Conservation (phyloP, 2,797 vertebrate species). For the Galagoides demidoff region DNA sequence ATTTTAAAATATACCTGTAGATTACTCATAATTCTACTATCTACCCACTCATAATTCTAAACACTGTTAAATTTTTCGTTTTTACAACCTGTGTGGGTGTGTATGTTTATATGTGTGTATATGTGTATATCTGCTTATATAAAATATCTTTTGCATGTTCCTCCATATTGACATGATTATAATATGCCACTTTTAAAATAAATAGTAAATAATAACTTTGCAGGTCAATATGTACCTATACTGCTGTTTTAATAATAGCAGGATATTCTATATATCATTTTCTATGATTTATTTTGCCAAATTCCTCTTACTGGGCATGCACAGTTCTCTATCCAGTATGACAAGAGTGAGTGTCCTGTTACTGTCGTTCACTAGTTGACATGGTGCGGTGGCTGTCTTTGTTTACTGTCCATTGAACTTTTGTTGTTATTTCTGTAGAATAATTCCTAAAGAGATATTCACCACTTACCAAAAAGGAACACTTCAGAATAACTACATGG, state of each 20-base stretch:
- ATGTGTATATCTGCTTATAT: background rate
- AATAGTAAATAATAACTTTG: background rate
- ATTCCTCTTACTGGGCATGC: background rate
- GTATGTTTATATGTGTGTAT: background rate
- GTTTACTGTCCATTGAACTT: background rate
- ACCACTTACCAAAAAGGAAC: background rate
- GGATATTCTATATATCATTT: background rate
- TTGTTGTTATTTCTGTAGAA: background rate
- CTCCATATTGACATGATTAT: background rate
- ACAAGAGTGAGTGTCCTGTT: background rate
- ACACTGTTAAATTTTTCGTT: slow-evolving; percentile 1
- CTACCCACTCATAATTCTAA: background rate
- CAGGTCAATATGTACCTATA: background rate
- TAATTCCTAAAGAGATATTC: background rate
- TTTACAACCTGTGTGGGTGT: background rate
- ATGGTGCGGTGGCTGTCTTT: background rate
- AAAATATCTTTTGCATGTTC: background rate
- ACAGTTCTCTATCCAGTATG: background rate
- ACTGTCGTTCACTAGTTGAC: background rate
- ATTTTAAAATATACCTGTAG: background rate
- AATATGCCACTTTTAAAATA: background rate
- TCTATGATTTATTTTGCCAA: background rate
- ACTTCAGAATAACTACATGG: background rate
- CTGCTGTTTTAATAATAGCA: background rate
- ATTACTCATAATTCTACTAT: background rate